Evolutionary conservation across 2,888 invertebrate genomes (phyloP).

Genomic region (Arrhopalites spinosus): DNA sequence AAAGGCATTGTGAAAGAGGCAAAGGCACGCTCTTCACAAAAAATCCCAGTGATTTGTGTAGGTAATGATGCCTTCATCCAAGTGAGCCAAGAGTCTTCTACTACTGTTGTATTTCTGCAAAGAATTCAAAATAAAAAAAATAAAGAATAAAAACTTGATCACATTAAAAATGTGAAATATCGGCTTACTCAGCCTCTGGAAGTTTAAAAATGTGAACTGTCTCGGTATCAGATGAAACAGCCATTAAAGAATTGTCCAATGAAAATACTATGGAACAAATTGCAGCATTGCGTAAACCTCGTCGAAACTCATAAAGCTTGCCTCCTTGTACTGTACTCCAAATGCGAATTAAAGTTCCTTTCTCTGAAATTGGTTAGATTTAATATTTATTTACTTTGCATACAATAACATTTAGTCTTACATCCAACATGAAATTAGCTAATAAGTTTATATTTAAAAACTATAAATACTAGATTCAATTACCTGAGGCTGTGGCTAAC

Average conservation of each 20-base stretch:
- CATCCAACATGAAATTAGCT: no score
- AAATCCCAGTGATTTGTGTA: constrained; percentile 89
- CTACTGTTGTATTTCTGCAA: neutral
- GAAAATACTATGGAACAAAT: constrained; percentile 95
- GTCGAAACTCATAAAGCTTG: constrained; percentile 90
- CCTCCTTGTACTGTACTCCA: constrained; percentile 83
- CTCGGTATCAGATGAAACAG: constrained; percentile 96
- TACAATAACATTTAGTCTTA: no score
- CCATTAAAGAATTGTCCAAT: constrained; percentile 84
- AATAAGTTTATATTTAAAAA: no score
- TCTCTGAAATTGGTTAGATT: no score
- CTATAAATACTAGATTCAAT: no score
- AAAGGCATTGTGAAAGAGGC: constrained; percentile 90
- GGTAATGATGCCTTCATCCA: constrained; percentile 66
- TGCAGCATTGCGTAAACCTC: constrained; percentile 87
- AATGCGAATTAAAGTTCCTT: constrained; percentile 96
- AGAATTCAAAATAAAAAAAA: neutral
- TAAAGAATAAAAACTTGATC: neutral
- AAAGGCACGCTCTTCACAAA: constrained; percentile 93
- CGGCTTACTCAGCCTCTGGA: constrained; percentile 68
- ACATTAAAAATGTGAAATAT: neutral
- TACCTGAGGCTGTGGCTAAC: constrained; percentile 84
- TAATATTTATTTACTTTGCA: no score
- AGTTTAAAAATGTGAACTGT: constrained; percentile 96
- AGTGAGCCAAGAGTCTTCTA: constrained; percentile 14